Evolutionary conservation across 2,888 invertebrate species (phyloP), one percentile per base, ranked within the genome.

Genomic region (Ochlodes sylvanus): DNA sequence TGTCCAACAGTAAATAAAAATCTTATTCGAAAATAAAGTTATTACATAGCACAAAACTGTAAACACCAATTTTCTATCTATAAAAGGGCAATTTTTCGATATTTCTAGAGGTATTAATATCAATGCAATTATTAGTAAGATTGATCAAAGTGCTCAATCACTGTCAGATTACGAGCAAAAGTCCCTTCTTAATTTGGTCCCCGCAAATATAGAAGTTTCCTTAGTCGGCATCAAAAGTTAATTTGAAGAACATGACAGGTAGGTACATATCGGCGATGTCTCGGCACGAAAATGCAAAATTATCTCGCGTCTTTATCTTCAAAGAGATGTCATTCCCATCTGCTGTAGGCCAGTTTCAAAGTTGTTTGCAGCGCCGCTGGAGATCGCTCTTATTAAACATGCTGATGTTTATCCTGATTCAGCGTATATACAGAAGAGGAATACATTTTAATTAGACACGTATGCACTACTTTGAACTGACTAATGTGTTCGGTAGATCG

Each of bases 281-380:
- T 84, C 80, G 79, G 84, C 79, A 87, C 82, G 91, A 92, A 90
- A 90, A 92, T 90, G 89, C 88, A 85, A 90, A 93, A 91, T 92
- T 92, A 92, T 90, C 89, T 91, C 77, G 82, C 87, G 84, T 89
- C 92, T 90, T 90, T 89, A 92, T 92, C 92, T 90, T 92, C 92
- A 92, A 93, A 92, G 92, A 88, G 90, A 93, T 89, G 92, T 92
- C 92, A 90, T 86, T 83, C 81, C 83, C 92, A 92, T 86, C 86
- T 87, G 87, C 83, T 81, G 79, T 77, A 80, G 90, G 84, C 85
- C 89, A 88, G 87, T 90, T 88, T 85, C 85, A 85, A 92, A 90
- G 86, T 90, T 88, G 87, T 89, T 90, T 85, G 86, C 83, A 85
- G 83, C 84, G 78, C 84, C 80, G 85, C 79, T 83, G 85, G 86